Evolutionary conservation across 2,797 vertebrate species (phyloP), one percentile per base, ranked within the genome.

Genomic region (Harpagifer antarcticus): DNA sequence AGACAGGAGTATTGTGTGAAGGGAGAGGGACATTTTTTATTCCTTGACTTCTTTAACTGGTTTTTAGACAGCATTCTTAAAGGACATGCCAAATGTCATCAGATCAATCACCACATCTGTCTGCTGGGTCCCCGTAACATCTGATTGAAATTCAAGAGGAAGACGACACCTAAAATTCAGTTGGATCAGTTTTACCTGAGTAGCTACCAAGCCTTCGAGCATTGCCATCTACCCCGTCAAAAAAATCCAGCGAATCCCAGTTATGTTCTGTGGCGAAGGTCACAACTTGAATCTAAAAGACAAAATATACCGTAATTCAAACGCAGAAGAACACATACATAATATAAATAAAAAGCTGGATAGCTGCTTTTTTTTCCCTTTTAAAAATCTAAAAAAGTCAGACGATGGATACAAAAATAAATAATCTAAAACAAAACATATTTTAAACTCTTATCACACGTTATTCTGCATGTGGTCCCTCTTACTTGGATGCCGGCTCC

Each of bases 251-350:
- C 3, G 98, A 99, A 90, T 99, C 98, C 98, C 98, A 99, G 85
- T 99, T 99, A 93, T 99, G 98, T 82, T 99, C 98, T 2, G 98
- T 99, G 74, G 97, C 96, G 86, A 99, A 99, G 92, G 96, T 99
- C 81, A 99, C 92, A 60, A 99, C 97, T 87, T 98, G 97, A 37
- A 99, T 97, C 98, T 99, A 66, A 64, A 88, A 72, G 56, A 68
- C 49, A 76, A 68, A 37, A 64, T 19, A 83, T 1, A 11, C 0
- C 0, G 15, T 43, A 62, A 62, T 60, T 54, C 1, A 52, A 65
- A 56, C 0, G 0, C 14, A 45, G 33, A 16, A 70, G 31, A 60
- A 27, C 44, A 8, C 40, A 48, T 53, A 17, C 64, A 74, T 64
- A 59, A 23, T 3, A 69, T 27, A 27, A 27, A 27, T 27, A 27